Conservation (phyloP, 1,140 invertebrate species). For the Lethocerus indicus region DNA sequence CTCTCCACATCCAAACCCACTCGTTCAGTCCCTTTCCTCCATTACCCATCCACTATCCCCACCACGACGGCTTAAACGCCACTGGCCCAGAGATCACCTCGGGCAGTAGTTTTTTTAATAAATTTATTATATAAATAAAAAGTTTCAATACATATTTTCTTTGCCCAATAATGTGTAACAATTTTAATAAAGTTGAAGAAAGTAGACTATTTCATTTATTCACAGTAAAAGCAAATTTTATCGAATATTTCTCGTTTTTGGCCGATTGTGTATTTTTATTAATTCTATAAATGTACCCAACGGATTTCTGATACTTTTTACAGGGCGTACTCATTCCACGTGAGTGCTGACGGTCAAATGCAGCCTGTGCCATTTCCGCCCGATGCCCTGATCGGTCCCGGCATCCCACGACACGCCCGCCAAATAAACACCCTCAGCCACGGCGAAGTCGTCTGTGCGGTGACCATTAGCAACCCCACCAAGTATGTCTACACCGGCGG, state of each 20-base stretch:
- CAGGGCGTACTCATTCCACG: constrained; percentile 86
- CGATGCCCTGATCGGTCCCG: constrained; percentile 77
- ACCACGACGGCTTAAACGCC: too few relatives aligned
- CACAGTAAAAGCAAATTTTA: not conserved
- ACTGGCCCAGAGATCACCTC: too few relatives aligned
- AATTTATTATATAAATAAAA: not conserved
- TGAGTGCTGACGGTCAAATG: constrained; percentile 73
- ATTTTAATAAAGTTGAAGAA: not conserved
- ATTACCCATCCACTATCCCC: too few relatives aligned
- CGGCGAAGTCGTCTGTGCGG: constrained; percentile 84
- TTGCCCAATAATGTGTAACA: not conserved
- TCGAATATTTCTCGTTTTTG: not conserved
- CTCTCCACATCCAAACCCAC: too few relatives aligned
- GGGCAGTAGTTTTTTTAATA: too few relatives aligned
- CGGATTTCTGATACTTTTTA: constrained; percentile 17
- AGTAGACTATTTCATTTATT: not conserved
- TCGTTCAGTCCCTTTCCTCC: too few relatives aligned
- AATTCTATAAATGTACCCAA: not conserved
- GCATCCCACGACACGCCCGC: constrained; percentile 81
- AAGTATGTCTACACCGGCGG: constrained; percentile 97
- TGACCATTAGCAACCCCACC: constrained; percentile 73
- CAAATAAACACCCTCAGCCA: constrained; percentile 84
- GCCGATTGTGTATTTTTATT: not conserved
- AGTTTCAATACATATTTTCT: not conserved
- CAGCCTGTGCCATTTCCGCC: constrained; percentile 91